phyloP scores from a whole-genome alignment of 2,888 invertebrate species.

The Crossocerus cetratus region DNA sequence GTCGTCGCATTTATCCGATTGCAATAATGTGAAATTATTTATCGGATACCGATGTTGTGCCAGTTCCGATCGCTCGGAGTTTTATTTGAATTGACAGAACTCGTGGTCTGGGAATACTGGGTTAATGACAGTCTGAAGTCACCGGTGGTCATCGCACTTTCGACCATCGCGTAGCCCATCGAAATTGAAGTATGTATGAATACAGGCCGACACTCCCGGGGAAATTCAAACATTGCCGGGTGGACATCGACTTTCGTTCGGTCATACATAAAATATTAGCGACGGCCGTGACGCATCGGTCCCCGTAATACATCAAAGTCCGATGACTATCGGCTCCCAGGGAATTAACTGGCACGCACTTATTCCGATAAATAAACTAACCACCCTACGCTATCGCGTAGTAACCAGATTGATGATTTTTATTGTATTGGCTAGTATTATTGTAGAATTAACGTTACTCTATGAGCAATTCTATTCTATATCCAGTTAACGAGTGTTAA shows the following conservation, averaged over 20 bases:
- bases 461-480: too few species aligned
- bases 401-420: too few species aligned
- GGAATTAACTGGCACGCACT: slow-evolving; percentile 37
- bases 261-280: slow-evolving; percentile 51
- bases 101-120: too few species aligned
- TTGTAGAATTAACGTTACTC: too few species aligned
- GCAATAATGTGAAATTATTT: too few species aligned
- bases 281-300: slow-evolving; percentile 24
- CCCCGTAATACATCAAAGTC: slow-evolving; percentile 45
- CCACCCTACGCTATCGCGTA: background rate
- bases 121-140: too few species aligned
- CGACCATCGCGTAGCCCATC: slow-evolving; percentile 11
- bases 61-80: too few species aligned
- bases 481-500: too few species aligned
- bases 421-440: too few species aligned
- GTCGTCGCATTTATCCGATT: too few species aligned
- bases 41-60: too few species aligned
- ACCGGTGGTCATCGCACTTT: background rate
- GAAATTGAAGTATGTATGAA: slow-evolving; percentile 11
- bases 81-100: too few species aligned
- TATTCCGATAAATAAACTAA: slow-evolving; percentile 47
- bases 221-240: slow-evolving; percentile 52
- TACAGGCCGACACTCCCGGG: background rate
- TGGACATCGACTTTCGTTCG: slow-evolving; percentile 26
- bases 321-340: slow-evolving; percentile 38